Evolutionary conservation across 2,888 invertebrate species (phyloP).

Genomic region (Ophioninae sp.): DNA sequence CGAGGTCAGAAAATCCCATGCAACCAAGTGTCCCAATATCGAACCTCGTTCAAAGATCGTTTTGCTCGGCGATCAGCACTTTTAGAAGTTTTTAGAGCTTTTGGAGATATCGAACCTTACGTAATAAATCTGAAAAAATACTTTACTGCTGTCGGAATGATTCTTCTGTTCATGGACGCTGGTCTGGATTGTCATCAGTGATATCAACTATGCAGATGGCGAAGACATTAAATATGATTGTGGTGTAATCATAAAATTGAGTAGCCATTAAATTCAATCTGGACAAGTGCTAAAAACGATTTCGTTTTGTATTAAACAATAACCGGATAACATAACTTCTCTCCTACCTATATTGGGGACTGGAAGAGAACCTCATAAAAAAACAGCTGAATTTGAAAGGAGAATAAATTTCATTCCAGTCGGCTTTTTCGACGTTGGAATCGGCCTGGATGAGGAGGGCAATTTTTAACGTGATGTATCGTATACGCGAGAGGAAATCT

Average conservation of each 20-base stretch:
- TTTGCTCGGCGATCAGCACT: too few species aligned
- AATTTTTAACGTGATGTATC: conserved; percentile 28
- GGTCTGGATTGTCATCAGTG: not conserved
- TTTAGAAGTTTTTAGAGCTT: not conserved
- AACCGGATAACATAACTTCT: not conserved
- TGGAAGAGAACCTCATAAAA: not conserved
- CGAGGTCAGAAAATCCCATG: too few species aligned
- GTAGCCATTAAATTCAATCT: not conserved
- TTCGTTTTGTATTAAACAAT: not conserved
- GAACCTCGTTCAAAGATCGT: too few species aligned
- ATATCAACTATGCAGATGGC: not conserved
- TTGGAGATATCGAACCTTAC: not conserved
- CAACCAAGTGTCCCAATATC: too few species aligned
- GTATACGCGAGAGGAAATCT: conserved; percentile 28
- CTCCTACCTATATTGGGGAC: not conserved
- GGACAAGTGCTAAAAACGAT: not conserved
- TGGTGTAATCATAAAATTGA: not conserved
- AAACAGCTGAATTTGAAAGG: not conserved
- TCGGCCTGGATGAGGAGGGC: conserved; percentile 4
- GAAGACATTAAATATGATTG: not conserved
- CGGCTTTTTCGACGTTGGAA: not conserved
- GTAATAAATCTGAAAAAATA: not conserved
- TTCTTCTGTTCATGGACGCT: too few species aligned
- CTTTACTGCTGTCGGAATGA: not conserved
- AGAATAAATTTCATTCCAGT: not conserved